Evolutionary conservation across 1,140 invertebrate species (phyloP).

Genomic region (Thaumatotibia leucotreta): DNA sequence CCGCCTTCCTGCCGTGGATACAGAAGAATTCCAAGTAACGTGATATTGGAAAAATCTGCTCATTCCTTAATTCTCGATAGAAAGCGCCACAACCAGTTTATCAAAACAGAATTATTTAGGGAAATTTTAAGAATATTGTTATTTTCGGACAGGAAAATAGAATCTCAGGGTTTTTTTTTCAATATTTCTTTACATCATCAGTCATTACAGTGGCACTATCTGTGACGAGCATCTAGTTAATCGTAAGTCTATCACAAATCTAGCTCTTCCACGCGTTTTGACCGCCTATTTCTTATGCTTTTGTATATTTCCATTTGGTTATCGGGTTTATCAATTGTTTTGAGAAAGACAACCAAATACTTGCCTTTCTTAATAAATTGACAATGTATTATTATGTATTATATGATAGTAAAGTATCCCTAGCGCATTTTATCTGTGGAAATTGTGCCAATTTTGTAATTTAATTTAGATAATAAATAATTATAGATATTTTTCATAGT

Average conservation of each 20-base stretch:
- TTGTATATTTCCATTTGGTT: not conserved
- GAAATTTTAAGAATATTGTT: no score
- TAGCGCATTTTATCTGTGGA: constrained; percentile 13
- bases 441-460: constrained; percentile 34
- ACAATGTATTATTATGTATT: constrained; percentile 4
- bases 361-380: constrained; percentile 70
- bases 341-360: constrained; percentile 59
- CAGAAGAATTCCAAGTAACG: constrained; percentile 61
- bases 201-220: not conserved
- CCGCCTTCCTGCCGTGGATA: constrained; percentile 75
- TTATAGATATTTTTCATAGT: constrained; percentile 2
- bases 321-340: constrained; percentile 47
- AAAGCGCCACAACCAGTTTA: no score
- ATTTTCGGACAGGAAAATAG: no score
- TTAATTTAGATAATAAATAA: constrained; percentile 18
- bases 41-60: not conserved
- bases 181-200: no score
- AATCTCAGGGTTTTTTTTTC: no score
- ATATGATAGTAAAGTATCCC: not conserved
- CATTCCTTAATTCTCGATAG: not conserved
- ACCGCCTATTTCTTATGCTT: not conserved
- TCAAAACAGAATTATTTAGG: no score
- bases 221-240: not conserved
- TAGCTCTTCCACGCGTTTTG: not conserved
- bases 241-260: not conserved